Base-by-base conservation (phyloP, 1,140 invertebrate genomes). In the Melipona quadrifasciata region DNA sequence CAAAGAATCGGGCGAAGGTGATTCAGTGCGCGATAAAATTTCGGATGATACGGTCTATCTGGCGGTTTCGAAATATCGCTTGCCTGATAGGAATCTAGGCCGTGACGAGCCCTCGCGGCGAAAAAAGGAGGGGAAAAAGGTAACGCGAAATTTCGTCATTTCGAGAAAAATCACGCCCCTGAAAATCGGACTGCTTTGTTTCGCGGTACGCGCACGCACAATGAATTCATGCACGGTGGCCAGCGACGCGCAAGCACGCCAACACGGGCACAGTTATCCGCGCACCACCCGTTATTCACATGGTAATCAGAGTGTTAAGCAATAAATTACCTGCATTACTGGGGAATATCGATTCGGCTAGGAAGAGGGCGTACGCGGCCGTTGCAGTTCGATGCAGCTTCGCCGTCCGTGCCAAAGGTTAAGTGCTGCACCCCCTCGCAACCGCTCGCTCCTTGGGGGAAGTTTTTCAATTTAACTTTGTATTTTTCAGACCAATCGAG, bases 221-320 rank as follows among this genome's bases (percentile, higher is more conserved):
- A 71, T 71, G 57, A 75, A 81, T 84, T 84, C 79, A 79, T 71
- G 67, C 82, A 6, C 31, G 39, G 19, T 27, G 47, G 39, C 51
- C 75, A 71, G 57, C 55, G 61, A 72, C 65, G 39, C 79, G 55
- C 80, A 47, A 70, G 55, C 86, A 79, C 57, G 27, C 74, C 78
- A 55, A 61, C 74, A 67, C 67, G 79, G 61, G 68, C 65, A 88
- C 87, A 80, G 84, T 89, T 89, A 89, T 88, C 83, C 87, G 80
- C 74, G 65, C 85, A 80, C 87, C 83, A 88, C 53, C 86, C 87
- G 87, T 89, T 88, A 89, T 80, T 89, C 87, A 85, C 87, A 88
- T 89, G 87, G 86, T 89, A 89, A 89, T 89, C 87, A 89, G 87
- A 89, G 83, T 89, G 86, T 89, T 88, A 84, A 89, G 87, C 87